phyloP scores from a whole-genome alignment of 2,113 vertebrate genomes.

The Scytalopus superciliaris region DNA sequence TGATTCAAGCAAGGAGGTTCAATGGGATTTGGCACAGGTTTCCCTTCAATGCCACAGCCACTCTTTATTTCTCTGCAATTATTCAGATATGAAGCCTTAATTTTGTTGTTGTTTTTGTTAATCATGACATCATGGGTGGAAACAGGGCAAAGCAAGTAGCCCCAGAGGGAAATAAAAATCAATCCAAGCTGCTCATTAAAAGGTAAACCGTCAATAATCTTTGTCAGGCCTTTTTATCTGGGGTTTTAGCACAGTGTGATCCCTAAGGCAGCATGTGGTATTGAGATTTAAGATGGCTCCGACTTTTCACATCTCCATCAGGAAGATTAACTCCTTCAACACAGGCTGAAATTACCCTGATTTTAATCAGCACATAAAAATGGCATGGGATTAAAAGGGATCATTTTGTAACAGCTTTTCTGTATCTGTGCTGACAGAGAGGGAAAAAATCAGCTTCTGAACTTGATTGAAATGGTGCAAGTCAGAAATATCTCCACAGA shows the following conservation, averaged over 20 bases:
- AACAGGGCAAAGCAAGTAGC: constrained; percentile 71
- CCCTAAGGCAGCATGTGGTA: constrained; percentile 73
- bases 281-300: constrained; percentile 73
- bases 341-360: constrained; percentile 38
- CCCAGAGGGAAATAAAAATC: constrained; percentile 77
- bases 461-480: not conserved
- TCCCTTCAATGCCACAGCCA: not conserved
- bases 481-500: not conserved
- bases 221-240: constrained; percentile 83
- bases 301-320: constrained; percentile 66
- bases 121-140: constrained; percentile 66
- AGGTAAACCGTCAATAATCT: constrained; percentile 84
- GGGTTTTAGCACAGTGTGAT: constrained; percentile 79
- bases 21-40: not conserved
- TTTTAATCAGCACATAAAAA: constrained; percentile 37
- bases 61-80: constrained; percentile 43
- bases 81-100: constrained; percentile 65
- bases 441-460: not conserved
- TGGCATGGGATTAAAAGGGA: not conserved
- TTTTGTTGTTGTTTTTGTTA: constrained; percentile 67
- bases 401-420: not conserved
- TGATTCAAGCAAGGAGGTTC: not conserved
- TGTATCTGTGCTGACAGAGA: not conserved
- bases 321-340: constrained; percentile 75
- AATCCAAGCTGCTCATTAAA: constrained; percentile 84